Evolutionary conservation across 1,140 invertebrate genomes (phyloP).

Genomic region (Penaeus japonicus): DNA sequence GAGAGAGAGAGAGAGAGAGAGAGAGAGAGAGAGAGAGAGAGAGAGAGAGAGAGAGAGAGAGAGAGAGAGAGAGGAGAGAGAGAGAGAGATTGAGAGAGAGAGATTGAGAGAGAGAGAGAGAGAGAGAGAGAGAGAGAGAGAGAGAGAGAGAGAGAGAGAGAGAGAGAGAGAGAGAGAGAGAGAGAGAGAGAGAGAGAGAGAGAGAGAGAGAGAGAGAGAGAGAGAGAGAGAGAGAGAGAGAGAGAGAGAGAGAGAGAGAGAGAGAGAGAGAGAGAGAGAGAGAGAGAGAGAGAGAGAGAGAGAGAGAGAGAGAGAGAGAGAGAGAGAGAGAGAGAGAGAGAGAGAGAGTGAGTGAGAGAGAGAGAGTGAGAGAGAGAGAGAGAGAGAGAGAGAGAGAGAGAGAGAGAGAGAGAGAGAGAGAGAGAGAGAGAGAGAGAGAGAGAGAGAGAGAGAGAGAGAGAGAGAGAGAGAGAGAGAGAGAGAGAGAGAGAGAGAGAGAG

Average conservation of each 20-base stretch:
- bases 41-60: background rate
- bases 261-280: background rate
- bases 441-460: too few species aligned
- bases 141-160: background rate
- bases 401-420: too few species aligned
- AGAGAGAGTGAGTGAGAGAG: background rate
- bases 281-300: background rate
- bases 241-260: background rate
- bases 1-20: constrained; percentile 13
- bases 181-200: constrained; percentile 25
- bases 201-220: constrained; percentile 25
- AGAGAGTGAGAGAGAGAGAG: background rate
- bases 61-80: background rate
- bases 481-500: too few species aligned
- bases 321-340: constrained; percentile 12
- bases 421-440: too few species aligned
- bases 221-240: constrained; percentile 25
- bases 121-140: constrained; percentile 2
- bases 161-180: background rate
- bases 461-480: too few species aligned
- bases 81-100: background rate
- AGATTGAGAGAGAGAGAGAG: background rate
- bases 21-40: constrained; percentile 7
- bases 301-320: background rate
- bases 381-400: background rate